These are phyloP conservation scores for Oncorhynchus mykiss DNA, from an alignment of 2,113 vertebrate genomes.

Conservation along the genomic window DNA sequence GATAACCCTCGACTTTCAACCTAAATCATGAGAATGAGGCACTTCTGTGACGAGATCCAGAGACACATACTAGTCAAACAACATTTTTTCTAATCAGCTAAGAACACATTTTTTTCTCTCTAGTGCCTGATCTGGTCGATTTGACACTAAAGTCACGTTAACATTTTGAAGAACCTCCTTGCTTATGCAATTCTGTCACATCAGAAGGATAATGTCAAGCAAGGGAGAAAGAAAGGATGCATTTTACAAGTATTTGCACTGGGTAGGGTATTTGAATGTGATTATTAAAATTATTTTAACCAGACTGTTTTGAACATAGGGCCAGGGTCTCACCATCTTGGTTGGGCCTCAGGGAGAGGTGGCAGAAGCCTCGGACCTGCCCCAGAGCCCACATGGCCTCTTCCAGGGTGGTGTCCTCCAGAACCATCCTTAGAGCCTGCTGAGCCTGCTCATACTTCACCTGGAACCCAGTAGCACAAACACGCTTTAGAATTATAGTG, in stretches of 20 bases:
- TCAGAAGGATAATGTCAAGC: neutral
- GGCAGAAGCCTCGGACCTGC: conserved; percentile 81
- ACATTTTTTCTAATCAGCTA: neutral
- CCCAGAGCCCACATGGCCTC: conserved; percentile 79
- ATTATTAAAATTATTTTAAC: no score
- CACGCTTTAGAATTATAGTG: neutral
- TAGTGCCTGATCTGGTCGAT: no score
- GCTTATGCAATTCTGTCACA: neutral
- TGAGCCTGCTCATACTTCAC: conserved; percentile 76
- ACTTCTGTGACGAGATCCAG: neutral
- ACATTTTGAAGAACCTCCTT: neutral
- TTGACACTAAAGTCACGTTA: no score
- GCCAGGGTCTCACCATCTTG: conserved; percentile 70
- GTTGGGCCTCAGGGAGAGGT: conserved; percentile 79
- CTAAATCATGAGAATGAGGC: no score
- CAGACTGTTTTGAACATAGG: no score
- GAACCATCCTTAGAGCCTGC: conserved; percentile 70
- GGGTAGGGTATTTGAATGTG: no score
- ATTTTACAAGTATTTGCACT: neutral
- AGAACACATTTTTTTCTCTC: no score
- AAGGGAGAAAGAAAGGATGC: neutral
- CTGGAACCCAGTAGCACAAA: conserved; percentile 55
- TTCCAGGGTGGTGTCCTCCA: conserved; percentile 84
- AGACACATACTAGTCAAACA: neutral
- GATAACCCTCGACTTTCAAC: no score